Evolutionary conservation across 2,888 invertebrate species (phyloP).

Genomic region (Oligia latruncula): DNA sequence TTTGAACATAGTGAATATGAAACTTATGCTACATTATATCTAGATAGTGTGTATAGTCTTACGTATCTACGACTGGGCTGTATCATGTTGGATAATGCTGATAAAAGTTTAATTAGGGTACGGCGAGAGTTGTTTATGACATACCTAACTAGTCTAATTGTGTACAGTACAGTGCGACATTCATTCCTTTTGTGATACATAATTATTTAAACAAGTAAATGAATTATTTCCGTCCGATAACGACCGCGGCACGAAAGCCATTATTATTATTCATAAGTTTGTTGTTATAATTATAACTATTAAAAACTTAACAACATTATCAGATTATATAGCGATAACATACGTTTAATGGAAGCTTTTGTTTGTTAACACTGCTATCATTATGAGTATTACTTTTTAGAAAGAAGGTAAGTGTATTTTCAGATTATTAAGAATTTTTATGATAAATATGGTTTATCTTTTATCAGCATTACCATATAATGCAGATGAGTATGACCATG

Average conservation of each 20-base stretch:
- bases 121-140: conserved; percentile 13
- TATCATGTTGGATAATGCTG: conserved; percentile 41
- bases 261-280: background rate
- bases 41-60: conserved; percentile 49
- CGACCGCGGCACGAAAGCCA: background rate
- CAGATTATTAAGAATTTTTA: conserved; percentile 35
- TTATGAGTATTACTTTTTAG: background rate
- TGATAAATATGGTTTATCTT: conserved; percentile 30
- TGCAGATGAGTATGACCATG: background rate
- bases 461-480: conserved; percentile 24
- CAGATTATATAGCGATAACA: conserved; percentile 20
- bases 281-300: conserved; percentile 29
- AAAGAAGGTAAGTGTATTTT: background rate
- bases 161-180: conserved; percentile 6
- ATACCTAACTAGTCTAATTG: conserved; percentile 30
- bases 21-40: conserved; percentile 58
- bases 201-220: conserved; percentile 20
- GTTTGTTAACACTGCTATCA: background rate
- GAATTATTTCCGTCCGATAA: conserved; percentile 19
- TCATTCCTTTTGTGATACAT: conserved; percentile 2
- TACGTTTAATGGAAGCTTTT: conserved; percentile 7
- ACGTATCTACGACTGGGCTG: conserved; percentile 29
- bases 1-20: conserved; percentile 51
- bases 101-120: conserved; percentile 27
- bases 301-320: conserved; percentile 24